Evolutionary conservation across 2,113 vertebrate genomes (phyloP), one percentile per base, ranked within the genome.

Genomic region (Rhombomys opimus): DNA sequence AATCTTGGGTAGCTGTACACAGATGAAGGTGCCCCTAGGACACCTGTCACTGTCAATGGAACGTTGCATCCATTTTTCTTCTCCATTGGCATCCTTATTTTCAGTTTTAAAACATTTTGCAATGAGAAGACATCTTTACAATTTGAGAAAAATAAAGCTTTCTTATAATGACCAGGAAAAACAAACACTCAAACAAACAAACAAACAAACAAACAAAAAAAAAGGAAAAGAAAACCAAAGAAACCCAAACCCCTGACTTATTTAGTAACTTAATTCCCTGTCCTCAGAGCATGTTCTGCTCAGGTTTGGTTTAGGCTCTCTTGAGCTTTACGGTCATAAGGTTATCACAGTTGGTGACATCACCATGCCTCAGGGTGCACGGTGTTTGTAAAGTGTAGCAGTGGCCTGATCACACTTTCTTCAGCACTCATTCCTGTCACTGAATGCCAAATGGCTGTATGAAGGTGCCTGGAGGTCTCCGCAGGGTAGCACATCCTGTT

Each of bases 141-240:
- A 54, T 81, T 27, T 89, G 63, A 77, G 80, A 94, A 93, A 94
- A 46, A 81, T 72, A 59, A 75, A 92, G 12, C 30, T 84, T 81
- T 72, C 78, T 68, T 0, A 65, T 67, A 73, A 6, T 85, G 32
- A 20, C 86, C 93, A 54, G n/a, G 57, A 89, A 91, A 92, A 52
- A 8, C 12, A 72, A 22, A 41, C 32, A 57, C 13, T 5, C 10
- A 14, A 57, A 46, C 46, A 46, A 46, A 46, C 46, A 41, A 57
- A 46, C 46, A 46, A 46, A 46, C 46, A 41, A 41, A 41, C 46
- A 4, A 63, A 7, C 4, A 46, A 5, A 5, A 46, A 46, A 46
- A 57, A 57, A 13, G 57, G 57, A 13, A 57, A 57, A 57, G 15
- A 57, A 57, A 57, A 57, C 10, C 10, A 14, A 57, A 46, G 5